A percentile compares a stretch with the other conserved stretches of the same genome.
These are phyloP conservation scores for Pandion haliaetus DNA, from an alignment of 2,113 vertebrate genomes.

Conservation along the genomic window DNA sequence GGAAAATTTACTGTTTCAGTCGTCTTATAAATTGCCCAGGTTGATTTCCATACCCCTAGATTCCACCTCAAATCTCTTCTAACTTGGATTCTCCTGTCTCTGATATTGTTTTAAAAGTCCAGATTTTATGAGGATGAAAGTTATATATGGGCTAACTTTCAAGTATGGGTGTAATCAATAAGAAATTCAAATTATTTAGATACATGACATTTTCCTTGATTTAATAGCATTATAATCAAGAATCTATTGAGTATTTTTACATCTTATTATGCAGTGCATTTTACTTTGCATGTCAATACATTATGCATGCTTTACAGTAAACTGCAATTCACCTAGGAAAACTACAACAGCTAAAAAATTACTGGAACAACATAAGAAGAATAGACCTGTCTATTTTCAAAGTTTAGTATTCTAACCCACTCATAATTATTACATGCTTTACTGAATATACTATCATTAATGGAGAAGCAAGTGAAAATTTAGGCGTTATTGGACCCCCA, in stretches of 20 bases:
- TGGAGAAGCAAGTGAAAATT: neutral
- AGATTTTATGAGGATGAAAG: neutral
- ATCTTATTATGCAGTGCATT: neutral
- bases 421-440: neutral
- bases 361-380: neutral
- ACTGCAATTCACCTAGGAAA: neutral
- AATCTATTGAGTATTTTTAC: neutral
- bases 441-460: neutral
- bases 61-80: neutral
- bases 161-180: neutral
- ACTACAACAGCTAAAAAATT: neutral
- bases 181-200: neutral
- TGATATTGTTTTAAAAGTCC: neutral
- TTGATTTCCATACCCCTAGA: neutral
- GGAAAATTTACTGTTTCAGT: neutral
- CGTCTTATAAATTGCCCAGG: neutral
- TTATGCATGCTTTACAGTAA: neutral
- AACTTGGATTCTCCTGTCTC: neutral
- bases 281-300: neutral
- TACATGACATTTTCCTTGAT: neutral
- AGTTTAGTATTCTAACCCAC: neutral
- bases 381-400: neutral
- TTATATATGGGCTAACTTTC: neutral
- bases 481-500: neutral
- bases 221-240: neutral